Conservation (phyloP, 1,140 invertebrate species). For the Elymnias hypermnestra region DNA sequence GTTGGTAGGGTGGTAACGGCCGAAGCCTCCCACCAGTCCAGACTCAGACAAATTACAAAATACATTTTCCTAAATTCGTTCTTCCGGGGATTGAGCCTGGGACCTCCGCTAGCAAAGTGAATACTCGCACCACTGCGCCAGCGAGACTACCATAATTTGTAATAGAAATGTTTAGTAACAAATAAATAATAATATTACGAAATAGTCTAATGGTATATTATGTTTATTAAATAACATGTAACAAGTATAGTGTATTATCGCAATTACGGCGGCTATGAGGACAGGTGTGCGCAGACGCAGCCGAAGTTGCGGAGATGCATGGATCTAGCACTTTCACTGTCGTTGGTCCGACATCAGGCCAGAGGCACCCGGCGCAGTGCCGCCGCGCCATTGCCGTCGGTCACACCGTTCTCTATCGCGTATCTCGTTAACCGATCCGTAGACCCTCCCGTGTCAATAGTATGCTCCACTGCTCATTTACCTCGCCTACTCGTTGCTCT, state of each 20-base stretch:
- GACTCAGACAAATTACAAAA: no score
- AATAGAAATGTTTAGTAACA: no score
- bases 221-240: slow-evolving; percentile 17
- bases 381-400: slow-evolving; percentile 52
- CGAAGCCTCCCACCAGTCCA: no score
- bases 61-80: no score
- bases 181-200: not conserved
- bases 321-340: slow-evolving; percentile 66
- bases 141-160: no score
- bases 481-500: slow-evolving; percentile 39
- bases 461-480: slow-evolving; percentile 45
- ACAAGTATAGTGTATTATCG: slow-evolving; percentile 36
- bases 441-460: slow-evolving; percentile 48
- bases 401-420: slow-evolving; percentile 42
- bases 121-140: no score
- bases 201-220: not conserved
- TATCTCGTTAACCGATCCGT: slow-evolving; percentile 32
- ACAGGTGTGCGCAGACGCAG: slow-evolving; percentile 47
- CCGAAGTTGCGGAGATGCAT: slow-evolving; percentile 38
- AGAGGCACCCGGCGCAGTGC: slow-evolving; percentile 44
- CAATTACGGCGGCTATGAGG: slow-evolving; percentile 33
- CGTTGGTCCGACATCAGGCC: slow-evolving; percentile 43
- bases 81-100: no score
- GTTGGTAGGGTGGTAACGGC: no score
- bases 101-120: no score